phyloP scores from a whole-genome alignment of 2,797 vertebrate species.

The Cirrhinus mrigala region DNA sequence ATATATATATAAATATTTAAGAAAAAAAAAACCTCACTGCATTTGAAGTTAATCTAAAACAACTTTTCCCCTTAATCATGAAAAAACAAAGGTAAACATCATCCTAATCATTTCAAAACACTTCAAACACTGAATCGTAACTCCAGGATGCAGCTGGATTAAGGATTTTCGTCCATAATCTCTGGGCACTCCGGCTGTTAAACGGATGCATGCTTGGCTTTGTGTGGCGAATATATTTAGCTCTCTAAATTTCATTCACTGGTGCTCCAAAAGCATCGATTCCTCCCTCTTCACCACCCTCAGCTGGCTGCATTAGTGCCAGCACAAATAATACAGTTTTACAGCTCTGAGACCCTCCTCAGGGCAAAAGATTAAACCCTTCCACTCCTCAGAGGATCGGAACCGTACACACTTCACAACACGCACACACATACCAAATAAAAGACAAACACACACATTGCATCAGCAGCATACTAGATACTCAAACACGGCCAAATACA shows the following conservation, averaged over 20 bases:
- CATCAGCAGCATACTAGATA: slow-evolving; percentile 33
- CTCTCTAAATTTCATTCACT: slow-evolving; percentile 55
- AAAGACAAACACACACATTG: slow-evolving; percentile 28
- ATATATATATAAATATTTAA: too few species aligned
- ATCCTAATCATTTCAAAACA: background rate
- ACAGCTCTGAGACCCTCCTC: slow-evolving; percentile 81
- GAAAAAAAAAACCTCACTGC: background rate
- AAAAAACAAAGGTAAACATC: background rate
- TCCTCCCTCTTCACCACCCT: slow-evolving; percentile 51
- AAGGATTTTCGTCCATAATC: slow-evolving; percentile 65
- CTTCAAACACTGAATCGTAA: slow-evolving; percentile 13
- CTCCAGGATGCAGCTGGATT: slow-evolving; percentile 24
- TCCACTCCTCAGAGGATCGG: slow-evolving; percentile 44
- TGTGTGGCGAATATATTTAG: slow-evolving; percentile 72
- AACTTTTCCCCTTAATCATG: background rate
- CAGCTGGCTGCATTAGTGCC: slow-evolving; percentile 52
- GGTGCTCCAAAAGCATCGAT: slow-evolving; percentile 53
- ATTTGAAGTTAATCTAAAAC: background rate
- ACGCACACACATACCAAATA: slow-evolving; percentile 17
- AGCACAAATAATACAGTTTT: slow-evolving; percentile 64
- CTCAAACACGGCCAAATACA: slow-evolving; percentile 15
- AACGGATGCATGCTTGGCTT: slow-evolving; percentile 32
- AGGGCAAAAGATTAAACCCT: slow-evolving; percentile 79
- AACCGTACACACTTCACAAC: background rate
- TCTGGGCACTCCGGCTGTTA: slow-evolving; percentile 51